Evolutionary conservation across 2,888 invertebrate genomes (phyloP).

Genomic region (Netelia melanura): DNA sequence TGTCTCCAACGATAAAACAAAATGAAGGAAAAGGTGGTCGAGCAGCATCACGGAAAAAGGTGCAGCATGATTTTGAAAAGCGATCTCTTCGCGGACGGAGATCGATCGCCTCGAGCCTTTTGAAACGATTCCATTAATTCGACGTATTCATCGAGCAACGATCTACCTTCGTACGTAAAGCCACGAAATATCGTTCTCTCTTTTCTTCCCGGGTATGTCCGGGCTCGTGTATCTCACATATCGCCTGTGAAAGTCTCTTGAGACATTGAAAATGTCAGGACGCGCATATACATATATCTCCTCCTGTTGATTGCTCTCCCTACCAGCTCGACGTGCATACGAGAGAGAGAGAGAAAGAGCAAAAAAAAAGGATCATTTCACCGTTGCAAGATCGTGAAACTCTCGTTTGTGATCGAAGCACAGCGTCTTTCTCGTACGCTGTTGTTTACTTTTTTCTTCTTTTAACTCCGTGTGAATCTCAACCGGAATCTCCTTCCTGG

Average conservation of each 20-base stretch:
- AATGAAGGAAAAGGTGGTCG: neutral
- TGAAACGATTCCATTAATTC: neutral
- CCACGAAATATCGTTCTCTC: neutral
- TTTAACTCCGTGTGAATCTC: neutral
- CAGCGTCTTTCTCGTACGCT: neutral
- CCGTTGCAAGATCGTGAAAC: constrained; percentile 21
- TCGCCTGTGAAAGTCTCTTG: constrained; percentile 54
- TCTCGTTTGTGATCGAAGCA: constrained; percentile 11
- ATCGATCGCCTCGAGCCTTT: neutral
- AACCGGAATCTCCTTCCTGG: neutral
- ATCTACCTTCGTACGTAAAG: neutral
- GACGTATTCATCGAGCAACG: neutral
- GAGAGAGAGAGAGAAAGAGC: neutral
- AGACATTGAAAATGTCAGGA: constrained; percentile 14
- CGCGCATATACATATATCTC: neutral
- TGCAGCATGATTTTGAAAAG: neutral
- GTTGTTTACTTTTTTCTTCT: neutral
- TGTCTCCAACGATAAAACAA: neutral
- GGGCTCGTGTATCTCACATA: constrained; percentile 16
- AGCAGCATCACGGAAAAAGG: neutral
- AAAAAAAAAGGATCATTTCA: constrained; percentile 22
- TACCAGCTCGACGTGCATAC: neutral
- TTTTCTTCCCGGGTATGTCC: neutral
- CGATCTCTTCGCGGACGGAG: neutral
- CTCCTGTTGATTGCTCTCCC: constrained; percentile 7